Evolutionary conservation across 1,140 invertebrate genomes (phyloP).

Genomic region (Drosophila sproati): DNA sequence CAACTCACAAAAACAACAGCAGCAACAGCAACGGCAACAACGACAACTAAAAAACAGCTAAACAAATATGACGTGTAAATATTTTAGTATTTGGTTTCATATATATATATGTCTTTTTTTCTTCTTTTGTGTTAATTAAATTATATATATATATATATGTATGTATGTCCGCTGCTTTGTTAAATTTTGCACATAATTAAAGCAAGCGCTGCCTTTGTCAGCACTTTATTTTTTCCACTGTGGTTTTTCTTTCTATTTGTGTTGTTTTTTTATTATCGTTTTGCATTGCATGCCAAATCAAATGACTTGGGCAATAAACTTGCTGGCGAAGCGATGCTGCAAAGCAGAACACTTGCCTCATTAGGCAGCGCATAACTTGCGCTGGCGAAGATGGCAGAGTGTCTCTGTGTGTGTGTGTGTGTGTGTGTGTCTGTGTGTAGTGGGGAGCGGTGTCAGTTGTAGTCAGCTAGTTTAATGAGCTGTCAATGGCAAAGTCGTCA

Average conservation of each 20-base stretch:
- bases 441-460: too few relatives aligned
- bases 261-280: background rate
- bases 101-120: too few relatives aligned
- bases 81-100: too few relatives aligned
- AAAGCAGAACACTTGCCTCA: background rate
- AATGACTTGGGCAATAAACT: background rate
- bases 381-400: background rate
- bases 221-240: too few relatives aligned
- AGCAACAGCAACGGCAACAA: slow-evolving; percentile 32
- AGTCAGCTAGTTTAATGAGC: too few relatives aligned
- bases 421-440: too few relatives aligned
- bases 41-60: slow-evolving; percentile 12
- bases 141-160: slow-evolving; percentile 2
- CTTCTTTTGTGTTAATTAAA: background rate
- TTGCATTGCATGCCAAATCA: background rate
- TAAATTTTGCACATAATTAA: slow-evolving; percentile 33
- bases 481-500: too few relatives aligned
- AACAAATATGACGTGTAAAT: slow-evolving; percentile 11
- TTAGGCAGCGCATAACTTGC: background rate
- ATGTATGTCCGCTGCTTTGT: slow-evolving; percentile 27
- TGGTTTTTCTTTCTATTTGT: background rate
- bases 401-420: background rate
- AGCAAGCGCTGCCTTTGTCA: slow-evolving; percentile 9
- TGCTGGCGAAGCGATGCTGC: background rate
- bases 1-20: slow-evolving; percentile 19